phyloP scores from a whole-genome alignment of 2,888 invertebrate species.

The Meteorus colon region DNA sequence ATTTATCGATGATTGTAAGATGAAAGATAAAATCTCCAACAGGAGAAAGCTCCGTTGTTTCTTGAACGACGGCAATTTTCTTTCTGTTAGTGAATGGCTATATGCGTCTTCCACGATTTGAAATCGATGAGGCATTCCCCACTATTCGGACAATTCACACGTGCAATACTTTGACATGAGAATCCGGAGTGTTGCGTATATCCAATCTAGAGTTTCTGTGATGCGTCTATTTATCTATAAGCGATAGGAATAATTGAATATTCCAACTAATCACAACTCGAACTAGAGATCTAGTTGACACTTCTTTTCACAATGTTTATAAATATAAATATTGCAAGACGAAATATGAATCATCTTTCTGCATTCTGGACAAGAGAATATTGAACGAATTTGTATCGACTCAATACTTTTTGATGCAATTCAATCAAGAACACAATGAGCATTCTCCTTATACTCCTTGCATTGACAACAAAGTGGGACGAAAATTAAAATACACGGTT shows the following conservation, averaged over 20 bases:
- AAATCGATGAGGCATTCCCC: slow-evolving; percentile 21
- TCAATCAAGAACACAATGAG: background rate
- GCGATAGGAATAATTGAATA: background rate
- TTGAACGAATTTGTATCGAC: background rate
- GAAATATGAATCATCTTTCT: too few relatives aligned
- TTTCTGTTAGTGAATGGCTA: slow-evolving; percentile 13
- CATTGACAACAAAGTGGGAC: slow-evolving; percentile 41
- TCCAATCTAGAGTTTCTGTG: background rate
- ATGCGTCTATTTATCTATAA: background rate
- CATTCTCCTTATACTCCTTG: background rate
- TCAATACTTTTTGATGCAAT: background rate
- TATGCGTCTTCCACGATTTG: background rate
- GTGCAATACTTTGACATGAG: slow-evolving; percentile 16
- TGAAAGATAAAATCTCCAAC: background rate
- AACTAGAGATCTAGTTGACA: too few relatives aligned
- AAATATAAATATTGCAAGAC: too few relatives aligned
- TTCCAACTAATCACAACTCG: background rate
- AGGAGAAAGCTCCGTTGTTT: background rate
- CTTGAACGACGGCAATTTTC: background rate
- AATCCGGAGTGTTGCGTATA: background rate
- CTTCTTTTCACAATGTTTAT: too few relatives aligned
- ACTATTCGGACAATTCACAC: background rate
- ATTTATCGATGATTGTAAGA: background rate
- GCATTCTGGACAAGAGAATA: too few relatives aligned
- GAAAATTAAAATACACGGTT: slow-evolving; percentile 43